These are phyloP conservation scores for Caerostris extrusa DNA, from an alignment of 1,140 invertebrate genomes.

Conservation along the genomic window DNA sequence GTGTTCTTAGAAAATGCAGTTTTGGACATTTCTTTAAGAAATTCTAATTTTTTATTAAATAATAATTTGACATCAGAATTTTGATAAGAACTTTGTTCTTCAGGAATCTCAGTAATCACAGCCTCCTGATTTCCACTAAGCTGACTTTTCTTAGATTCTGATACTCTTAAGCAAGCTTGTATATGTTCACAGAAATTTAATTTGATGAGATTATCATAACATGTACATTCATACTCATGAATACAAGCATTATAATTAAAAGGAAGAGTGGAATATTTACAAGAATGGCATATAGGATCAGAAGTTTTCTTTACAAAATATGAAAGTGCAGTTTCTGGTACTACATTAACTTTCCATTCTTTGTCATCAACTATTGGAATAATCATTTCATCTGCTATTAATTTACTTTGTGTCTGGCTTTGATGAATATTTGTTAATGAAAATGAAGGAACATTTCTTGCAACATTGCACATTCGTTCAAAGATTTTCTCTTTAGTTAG, in stretches of 20 bases:
- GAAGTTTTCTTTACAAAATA: conserved; percentile 3
- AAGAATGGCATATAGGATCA: conserved; percentile 4
- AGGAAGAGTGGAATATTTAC: background rate
- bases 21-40: no score
- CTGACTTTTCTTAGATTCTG: background rate
- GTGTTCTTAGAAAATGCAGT: no score
- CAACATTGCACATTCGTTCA: conserved; percentile 81
- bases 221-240: conserved; percentile 56
- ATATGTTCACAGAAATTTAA: conserved; percentile 73
- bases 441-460: conserved; percentile 84
- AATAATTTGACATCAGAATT: no score
- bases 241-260: conserved; percentile 55
- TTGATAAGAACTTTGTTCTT: no score
- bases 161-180: conserved; percentile 7
- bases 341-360: background rate
- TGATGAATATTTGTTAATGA: conserved; percentile 85
- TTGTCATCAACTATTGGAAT: background rate
- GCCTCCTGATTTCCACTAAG: background rate
- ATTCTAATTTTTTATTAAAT: no score
- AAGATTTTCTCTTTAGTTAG: conserved; percentile 84
- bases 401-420: conserved; percentile 63
- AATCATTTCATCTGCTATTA: background rate
- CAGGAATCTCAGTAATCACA: no score
- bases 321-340: background rate
- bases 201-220: conserved; percentile 54